A percentile compares a stretch with the other conserved stretches of the same genome.
Conservation (phyloP, 2,888 invertebrate genomes). For the Apodemia zela region DNA sequence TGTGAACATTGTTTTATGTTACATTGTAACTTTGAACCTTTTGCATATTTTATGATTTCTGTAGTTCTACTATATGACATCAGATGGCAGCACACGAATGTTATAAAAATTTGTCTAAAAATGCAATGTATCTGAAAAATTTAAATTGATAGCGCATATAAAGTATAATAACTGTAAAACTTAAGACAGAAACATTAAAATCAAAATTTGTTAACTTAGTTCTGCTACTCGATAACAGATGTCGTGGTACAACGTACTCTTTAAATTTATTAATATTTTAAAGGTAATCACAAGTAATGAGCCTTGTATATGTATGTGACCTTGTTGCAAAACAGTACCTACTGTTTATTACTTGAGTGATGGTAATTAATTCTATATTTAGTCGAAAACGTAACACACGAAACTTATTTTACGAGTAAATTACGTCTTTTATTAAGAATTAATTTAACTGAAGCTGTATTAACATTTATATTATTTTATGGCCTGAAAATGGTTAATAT, state of each 20-base stretch:
- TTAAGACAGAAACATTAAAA: neutral
- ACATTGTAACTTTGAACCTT: constrained; percentile 57
- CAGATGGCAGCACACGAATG: constrained; percentile 30
- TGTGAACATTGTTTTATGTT: constrained; percentile 43
- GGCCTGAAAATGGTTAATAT: too few species aligned
- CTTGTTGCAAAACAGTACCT: neutral
- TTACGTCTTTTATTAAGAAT: neutral
- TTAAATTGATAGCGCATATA: neutral
- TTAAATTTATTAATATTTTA: constrained; percentile 10
- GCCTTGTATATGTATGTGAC: neutral
- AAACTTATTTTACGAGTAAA: neutral
- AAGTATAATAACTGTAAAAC: neutral
- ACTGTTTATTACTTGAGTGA: neutral
- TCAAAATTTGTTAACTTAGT: constrained; percentile 14
- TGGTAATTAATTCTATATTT: neutral
- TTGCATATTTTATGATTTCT: constrained; percentile 56
- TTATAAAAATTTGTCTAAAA: neutral
- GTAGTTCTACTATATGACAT: constrained; percentile 26
- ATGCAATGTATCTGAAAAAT: neutral
- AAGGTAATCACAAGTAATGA: constrained; percentile 15
- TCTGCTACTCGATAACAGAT: constrained; percentile 34
- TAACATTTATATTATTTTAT: too few species aligned
- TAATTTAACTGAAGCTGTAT: neutral
- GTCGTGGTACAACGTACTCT: constrained; percentile 19
- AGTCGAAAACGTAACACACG: neutral